Evolutionary conservation across 2,113 vertebrate species (phyloP).

Genomic region (Balaenoptera acutorostrata): DNA sequence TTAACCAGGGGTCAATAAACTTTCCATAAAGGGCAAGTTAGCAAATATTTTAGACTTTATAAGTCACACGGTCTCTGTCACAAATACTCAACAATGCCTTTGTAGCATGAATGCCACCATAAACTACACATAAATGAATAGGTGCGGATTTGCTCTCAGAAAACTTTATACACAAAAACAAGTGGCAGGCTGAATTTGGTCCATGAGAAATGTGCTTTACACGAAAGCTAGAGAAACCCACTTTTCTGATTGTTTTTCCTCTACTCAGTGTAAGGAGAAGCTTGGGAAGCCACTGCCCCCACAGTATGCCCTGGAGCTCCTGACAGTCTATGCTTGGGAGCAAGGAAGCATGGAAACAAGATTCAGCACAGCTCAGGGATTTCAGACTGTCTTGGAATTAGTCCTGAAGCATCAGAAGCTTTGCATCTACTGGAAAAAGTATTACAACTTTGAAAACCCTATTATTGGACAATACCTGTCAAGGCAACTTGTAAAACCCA

Average conservation of each 20-base stretch:
- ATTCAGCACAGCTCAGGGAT: slow-evolving; percentile 34
- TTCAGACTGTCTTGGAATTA: slow-evolving; percentile 31
- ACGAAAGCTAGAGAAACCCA: not conserved
- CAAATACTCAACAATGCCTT: not conserved
- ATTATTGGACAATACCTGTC: accelerated
- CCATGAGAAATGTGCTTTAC: not conserved
- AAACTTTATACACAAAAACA: not conserved
- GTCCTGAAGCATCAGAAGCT: not conserved
- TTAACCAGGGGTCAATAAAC: not conserved
- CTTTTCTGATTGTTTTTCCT: not conserved
- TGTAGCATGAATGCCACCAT: not conserved
- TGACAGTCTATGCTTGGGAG: slow-evolving; percentile 65
- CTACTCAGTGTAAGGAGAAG: not conserved
- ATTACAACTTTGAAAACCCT: not conserved
- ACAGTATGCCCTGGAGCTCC: slow-evolving; percentile 59
- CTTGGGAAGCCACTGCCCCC: not conserved
- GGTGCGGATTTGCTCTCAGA: accelerated
- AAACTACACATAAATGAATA: accelerated
- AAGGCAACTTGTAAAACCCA: not conserved
- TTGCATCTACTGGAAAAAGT: slow-evolving; percentile 18
- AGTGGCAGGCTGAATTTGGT: not conserved
- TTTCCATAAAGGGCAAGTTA: not conserved
- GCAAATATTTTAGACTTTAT: not conserved
- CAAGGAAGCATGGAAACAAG: accelerated
- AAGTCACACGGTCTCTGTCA: not conserved